Percentiles rank a stretch among this genome's conserved stretches.
These are phyloP conservation scores for Gnathonemus echidnorhynchus DNA, from an alignment of 2,113 vertebrate species.

Conservation along the genomic window DNA sequence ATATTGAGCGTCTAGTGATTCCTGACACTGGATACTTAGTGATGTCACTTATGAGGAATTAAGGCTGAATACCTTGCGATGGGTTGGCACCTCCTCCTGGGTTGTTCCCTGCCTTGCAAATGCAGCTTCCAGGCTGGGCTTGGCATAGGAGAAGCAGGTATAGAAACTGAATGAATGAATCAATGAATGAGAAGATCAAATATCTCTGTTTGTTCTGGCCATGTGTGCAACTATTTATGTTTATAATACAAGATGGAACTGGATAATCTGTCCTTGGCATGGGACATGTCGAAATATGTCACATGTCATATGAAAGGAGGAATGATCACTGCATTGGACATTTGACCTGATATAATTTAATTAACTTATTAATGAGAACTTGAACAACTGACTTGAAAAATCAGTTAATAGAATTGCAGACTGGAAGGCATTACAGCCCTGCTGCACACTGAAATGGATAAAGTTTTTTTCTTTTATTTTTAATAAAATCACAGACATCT, in stretches of 20 bases:
- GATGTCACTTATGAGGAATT: neutral
- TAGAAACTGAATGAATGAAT: neutral
- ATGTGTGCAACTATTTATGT: neutral
- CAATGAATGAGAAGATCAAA: neutral
- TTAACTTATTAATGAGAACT: neutral
- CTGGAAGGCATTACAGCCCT: neutral
- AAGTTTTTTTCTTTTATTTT: neutral
- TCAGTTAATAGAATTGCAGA: neutral
- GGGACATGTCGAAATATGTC: neutral
- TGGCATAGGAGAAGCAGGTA: neutral
- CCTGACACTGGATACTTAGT: neutral
- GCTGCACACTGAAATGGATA: neutral
- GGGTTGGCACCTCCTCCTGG: neutral
- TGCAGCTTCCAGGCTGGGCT: neutral
- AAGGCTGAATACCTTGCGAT: neutral
- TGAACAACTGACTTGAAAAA: neutral
- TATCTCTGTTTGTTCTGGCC: neutral
- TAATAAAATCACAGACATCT: neutral
- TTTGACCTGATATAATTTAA: neutral
- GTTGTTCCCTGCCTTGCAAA: neutral
- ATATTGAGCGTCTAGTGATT: neutral
- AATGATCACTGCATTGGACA: neutral
- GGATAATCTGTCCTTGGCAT: neutral
- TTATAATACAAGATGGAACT: neutral
- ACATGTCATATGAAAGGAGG: neutral